Base-by-base conservation (phyloP, 2,113 vertebrate genomes). In the Albula goreensis region DNA sequence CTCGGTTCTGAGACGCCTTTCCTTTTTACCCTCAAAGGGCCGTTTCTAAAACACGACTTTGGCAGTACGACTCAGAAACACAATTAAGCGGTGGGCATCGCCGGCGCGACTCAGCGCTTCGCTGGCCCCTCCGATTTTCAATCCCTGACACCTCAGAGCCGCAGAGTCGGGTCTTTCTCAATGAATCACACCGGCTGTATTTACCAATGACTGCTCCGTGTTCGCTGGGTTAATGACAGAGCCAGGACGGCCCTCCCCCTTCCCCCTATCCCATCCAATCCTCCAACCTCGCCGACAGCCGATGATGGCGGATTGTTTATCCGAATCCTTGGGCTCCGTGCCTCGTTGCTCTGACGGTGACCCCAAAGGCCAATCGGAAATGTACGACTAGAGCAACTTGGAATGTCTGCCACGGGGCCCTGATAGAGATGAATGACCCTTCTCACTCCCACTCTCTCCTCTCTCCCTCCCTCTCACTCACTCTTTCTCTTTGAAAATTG, bases 381-480 rank as follows among this genome's bases (percentile, higher is more conserved):
- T 53, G 74, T 15, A 84, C 6, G 50, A 56, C 48, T n/a, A 77
- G 22, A 82, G n/a, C 9, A n/a, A 17, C 31, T 50, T 19, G 8
- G 5, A 48, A 22, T 11, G 51, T 8, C 15, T 25, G 48, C 53
- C 11, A 50, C 25, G 3, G 53, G 56, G 17, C 79, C 82, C 80
- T 51, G 53, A 85, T n/a, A 1, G 15, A 82, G 78, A 89, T 0
- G 15, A 86, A 89, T 22, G 19, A 53, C 60, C 77, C 52, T 9
- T 49, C 31, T 79, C 41, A 49, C 41, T 77, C 15, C 52, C 66
- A 11, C 70, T 49, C 31, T 15, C 74, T 41, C n/a, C 51, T 57
- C 86, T 84, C 83, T 82, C 49, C 50, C 66, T 49, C 77, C 48
- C 17, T 31, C 19, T 82, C 31, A 11, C 82, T 48, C 82, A 50